These are phyloP conservation scores for Zaprionus tsacasi DNA, from an alignment of 1,140 invertebrate species.

Conservation along the genomic window DNA sequence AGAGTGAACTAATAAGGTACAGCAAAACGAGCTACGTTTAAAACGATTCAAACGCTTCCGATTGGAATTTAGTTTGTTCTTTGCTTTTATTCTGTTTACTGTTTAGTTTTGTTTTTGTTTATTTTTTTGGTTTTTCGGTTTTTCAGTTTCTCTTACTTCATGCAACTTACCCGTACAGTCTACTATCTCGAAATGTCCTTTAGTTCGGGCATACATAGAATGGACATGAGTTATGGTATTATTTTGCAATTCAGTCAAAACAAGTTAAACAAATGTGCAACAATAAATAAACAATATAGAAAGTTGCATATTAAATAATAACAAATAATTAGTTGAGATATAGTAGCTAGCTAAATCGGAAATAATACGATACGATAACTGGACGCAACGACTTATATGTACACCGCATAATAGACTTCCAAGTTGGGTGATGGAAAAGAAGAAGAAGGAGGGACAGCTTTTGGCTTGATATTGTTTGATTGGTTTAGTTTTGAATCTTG, in stretches of 20 bases:
- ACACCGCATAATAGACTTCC: conserved; percentile 78
- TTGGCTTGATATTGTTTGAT: conserved; percentile 18
- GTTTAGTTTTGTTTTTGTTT: conserved; percentile 16
- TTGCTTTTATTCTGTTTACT: conserved; percentile 46
- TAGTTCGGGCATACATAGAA: conserved; percentile 58
- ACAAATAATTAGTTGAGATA: conserved; percentile 11
- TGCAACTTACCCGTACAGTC: conserved; percentile 90
- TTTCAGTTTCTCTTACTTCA: conserved; percentile 64
- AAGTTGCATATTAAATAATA: conserved; percentile 32
- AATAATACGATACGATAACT: conserved; percentile 4
- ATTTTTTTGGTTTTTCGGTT: conserved; percentile 33
- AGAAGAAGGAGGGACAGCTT: conserved; percentile 32
- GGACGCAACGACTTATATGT: conserved; percentile 30
- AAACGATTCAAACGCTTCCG: conserved; percentile 63
- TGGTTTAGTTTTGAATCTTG: conserved; percentile 17
- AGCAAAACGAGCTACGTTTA: conserved; percentile 77
- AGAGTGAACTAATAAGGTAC: conserved; percentile 79
- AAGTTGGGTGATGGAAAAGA: conserved; percentile 51
- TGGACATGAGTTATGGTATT: conserved; percentile 48
- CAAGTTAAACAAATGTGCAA: conserved; percentile 46
- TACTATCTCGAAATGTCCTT: conserved; percentile 90
- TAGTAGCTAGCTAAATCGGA: conserved; percentile 15
- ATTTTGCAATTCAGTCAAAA: conserved; percentile 43
- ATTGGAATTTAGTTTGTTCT: conserved; percentile 54
- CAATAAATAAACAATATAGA: conserved; percentile 41